Percentiles rank a stretch among this genome's conserved stretches.
Evolutionary conservation across 2,797 vertebrate species (phyloP).

Genomic region (Micromesistius poutassou): DNA sequence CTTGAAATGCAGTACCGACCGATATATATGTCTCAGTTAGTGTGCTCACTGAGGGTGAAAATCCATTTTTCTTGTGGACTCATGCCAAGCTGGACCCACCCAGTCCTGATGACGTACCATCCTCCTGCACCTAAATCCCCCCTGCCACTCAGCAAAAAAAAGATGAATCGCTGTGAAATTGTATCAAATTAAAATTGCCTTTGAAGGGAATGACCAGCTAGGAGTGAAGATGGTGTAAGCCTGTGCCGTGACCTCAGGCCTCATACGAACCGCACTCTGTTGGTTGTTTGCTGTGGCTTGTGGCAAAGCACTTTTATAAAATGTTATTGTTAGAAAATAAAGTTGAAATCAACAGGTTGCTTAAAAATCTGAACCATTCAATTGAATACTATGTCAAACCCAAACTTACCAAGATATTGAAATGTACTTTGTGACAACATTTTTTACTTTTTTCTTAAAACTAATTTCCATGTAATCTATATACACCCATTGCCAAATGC

Average conservation of each 20-base stretch:
- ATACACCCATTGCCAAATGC: neutral
- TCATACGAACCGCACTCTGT: neutral
- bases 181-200: constrained; percentile 5
- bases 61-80: neutral
- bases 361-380: neutral
- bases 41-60: neutral
- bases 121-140: neutral
- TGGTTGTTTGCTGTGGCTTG: neutral
- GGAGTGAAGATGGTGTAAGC: neutral
- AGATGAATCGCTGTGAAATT: neutral
- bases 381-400: neutral
- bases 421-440: neutral
- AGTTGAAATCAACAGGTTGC: neutral
- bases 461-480: neutral
- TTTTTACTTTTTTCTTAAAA: neutral
- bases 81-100: neutral
- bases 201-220: constrained; percentile 1
- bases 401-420: neutral
- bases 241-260: neutral
- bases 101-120: neutral
- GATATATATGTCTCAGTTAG: neutral
- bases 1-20: neutral
- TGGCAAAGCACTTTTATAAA: neutral
- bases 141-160: neutral
- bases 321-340: neutral